phyloP scores from a whole-genome alignment of 2,888 invertebrate genomes.

The Tortricodes alternella region DNA sequence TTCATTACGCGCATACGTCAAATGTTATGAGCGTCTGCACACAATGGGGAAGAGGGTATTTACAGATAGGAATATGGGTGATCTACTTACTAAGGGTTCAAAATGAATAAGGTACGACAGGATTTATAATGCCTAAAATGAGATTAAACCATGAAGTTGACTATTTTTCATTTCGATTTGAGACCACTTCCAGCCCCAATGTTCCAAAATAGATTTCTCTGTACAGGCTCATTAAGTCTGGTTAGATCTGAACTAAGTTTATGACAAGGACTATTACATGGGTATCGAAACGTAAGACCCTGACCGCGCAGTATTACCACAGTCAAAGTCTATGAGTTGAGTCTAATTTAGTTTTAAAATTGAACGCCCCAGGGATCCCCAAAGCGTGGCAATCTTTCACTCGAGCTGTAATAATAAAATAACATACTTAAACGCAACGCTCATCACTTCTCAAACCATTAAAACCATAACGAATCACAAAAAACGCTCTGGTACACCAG shows the following conservation, averaged over 20 bases:
- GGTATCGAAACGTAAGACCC: too few relatives aligned
- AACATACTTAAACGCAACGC: constrained; percentile 17
- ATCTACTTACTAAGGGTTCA: neutral
- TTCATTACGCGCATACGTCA: constrained; percentile 80
- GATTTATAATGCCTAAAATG: too few relatives aligned
- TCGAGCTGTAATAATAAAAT: neutral
- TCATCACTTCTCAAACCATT: constrained; percentile 41
- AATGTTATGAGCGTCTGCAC: constrained; percentile 65
- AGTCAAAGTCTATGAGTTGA: too few relatives aligned
- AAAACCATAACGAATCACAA: constrained; percentile 9
- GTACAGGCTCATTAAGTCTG: too few relatives aligned
- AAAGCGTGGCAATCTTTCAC: neutral
- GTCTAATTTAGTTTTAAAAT: too few relatives aligned
- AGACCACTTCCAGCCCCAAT: too few relatives aligned
- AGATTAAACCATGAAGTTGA: too few relatives aligned
- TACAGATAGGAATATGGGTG: constrained; percentile 8
- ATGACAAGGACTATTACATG: too few relatives aligned
- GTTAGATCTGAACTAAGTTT: too few relatives aligned
- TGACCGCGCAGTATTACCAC: too few relatives aligned
- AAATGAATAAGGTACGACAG: neutral
- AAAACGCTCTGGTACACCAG: constrained; percentile 41
- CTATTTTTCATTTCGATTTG: too few relatives aligned
- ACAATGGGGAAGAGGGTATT: constrained; percentile 22
- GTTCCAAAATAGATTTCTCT: too few relatives aligned
- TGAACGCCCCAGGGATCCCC: neutral